phyloP scores from a whole-genome alignment of 2,113 vertebrate species.

The Callaeas wilsoni region DNA sequence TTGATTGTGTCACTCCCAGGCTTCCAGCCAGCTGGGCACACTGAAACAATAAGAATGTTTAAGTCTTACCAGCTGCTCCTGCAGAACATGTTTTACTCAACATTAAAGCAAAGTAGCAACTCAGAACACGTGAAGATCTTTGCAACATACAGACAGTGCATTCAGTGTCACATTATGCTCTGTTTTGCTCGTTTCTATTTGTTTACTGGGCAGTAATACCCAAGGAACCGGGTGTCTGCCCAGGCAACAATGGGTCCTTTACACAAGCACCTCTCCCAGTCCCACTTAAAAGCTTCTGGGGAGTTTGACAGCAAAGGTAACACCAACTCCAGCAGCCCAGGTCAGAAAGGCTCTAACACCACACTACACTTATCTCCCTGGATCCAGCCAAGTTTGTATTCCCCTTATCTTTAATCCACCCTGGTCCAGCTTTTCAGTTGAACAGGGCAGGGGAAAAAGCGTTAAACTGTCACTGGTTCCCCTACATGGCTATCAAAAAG shows the following conservation, averaged over 20 bases:
- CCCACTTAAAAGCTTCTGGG: not conserved
- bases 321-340: not conserved
- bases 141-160: not conserved
- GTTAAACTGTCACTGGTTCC: not conserved
- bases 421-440: not conserved
- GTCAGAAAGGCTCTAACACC: not conserved
- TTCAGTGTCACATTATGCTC: not conserved
- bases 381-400: not conserved
- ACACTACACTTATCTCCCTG: not conserved
- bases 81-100: not conserved
- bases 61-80: not conserved
- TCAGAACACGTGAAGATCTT: not conserved
- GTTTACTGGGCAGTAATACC: not conserved
- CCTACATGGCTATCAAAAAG: not conserved
- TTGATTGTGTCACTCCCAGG: conserved; percentile 98
- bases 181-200: not conserved
- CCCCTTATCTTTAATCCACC: not conserved
- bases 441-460: not conserved
- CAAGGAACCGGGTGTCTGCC: not conserved
- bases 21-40: conserved; percentile 98
- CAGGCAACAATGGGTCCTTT: not conserved
- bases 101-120: not conserved
- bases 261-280: not conserved
- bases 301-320: not conserved
- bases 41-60: conserved; percentile 72